These are phyloP conservation scores for Mastacembelus armatus DNA, from an alignment of 2,797 vertebrate species.

Conservation along the genomic window DNA sequence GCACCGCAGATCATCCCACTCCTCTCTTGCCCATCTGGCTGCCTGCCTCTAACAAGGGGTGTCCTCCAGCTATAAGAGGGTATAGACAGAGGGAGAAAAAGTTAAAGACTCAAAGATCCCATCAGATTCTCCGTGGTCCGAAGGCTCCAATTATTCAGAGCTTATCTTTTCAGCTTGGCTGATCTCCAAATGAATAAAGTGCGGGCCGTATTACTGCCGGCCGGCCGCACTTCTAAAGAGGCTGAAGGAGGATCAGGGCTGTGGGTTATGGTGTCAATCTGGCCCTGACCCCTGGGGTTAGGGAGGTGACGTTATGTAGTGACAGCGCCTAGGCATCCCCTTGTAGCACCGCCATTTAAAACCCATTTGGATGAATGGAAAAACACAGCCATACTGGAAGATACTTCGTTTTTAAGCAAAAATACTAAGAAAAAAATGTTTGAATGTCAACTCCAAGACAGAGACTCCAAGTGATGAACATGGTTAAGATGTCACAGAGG, in stretches of 20 bases:
- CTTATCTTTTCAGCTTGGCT: conserved; percentile 93
- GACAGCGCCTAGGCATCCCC: conserved; percentile 83
- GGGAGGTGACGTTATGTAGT: conserved; percentile 85
- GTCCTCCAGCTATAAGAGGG: conserved; percentile 74
- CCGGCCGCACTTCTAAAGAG: conserved; percentile 90
- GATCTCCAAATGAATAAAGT: conserved; percentile 92
- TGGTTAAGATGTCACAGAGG: conserved; percentile 67
- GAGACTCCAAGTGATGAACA: conserved; percentile 61
- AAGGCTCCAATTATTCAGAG: conserved; percentile 95
- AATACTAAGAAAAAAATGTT: conserved; percentile 40
- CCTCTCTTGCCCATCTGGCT: conserved; percentile 89
- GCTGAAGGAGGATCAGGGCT: conserved; percentile 84
- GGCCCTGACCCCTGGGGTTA: conserved; percentile 86
- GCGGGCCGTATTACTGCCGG: conserved; percentile 90
- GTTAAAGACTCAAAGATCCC: conserved; percentile 80
- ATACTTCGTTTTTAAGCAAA: conserved; percentile 70
- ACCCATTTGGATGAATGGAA: conserved; percentile 79
- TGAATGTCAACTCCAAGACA: conserved; percentile 61
- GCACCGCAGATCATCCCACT: conserved; percentile 83
- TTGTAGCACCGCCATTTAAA: conserved; percentile 77
- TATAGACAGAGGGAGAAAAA: conserved; percentile 74
- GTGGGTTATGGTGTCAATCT: conserved; percentile 90
- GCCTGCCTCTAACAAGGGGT: conserved; percentile 82
- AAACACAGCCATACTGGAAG: conserved; percentile 84
- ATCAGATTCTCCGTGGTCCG: conserved; percentile 90